Base-by-base conservation (phyloP, 92 coral and sea anemone species). In the Heliopora coerulea region DNA sequence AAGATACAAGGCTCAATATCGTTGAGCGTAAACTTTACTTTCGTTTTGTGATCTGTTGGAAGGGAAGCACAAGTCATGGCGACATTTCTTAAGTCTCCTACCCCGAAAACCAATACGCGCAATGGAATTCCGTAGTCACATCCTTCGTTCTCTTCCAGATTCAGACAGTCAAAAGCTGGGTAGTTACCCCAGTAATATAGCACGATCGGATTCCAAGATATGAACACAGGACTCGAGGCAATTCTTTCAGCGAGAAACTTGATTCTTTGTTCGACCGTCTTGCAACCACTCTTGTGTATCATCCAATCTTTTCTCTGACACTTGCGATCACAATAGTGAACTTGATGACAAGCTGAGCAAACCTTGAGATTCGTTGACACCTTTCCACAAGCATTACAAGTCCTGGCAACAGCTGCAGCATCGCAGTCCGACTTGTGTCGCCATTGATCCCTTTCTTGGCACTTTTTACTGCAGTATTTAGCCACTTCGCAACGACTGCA, bases 151-250 rank as follows among this genome's bases (percentile, higher is more conserved):
- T 84, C 80, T 44, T 79, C 52, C 49, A 86, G 73, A 58, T 89
- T 89, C 35, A 89, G 73, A 54, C 75, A 54, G 50, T 89, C 96
- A 42, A 80, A 73, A 3, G 91, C 91, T 30, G 96, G 96, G 1
- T 31, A 46, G 68, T 89, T 89, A 11, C 91, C 96, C 91, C 88
- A 89, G 83, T 86, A 89, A 49, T 86, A 89, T 18, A 70, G 67
- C 1, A 35, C 34, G 56, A 80, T 80, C 30, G 27, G 57, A 75
- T 15, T 30, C 41, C 33, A 15, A 28, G 13, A 40, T 37, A 25
- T 56, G 35, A 46, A 23, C 4, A 28, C 69, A 35, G 49, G 35
- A 9, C 20, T 13, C 75, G 31, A 24, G 37, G 31, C 7, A 0
- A 79, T 31, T 30, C 30, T 49, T 10, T 56, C 60, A 5, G 24